phyloP scores from a whole-genome alignment of 2,797 vertebrate species.

The Schizothorax lantsangensis region DNA sequence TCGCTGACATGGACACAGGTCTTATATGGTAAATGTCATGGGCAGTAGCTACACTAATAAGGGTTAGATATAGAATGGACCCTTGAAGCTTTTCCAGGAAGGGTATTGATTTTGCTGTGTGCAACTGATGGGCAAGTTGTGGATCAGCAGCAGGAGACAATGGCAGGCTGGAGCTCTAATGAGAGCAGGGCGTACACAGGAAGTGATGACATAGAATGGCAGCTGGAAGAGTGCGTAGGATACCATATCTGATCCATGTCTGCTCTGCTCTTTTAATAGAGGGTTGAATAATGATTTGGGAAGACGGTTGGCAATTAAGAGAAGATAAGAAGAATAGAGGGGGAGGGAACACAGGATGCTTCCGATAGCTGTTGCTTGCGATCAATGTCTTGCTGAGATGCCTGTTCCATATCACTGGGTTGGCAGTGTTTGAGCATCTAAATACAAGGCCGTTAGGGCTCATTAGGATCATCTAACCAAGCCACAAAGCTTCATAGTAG shows the following conservation, averaged over 20 bases:
- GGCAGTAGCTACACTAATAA: slow-evolving; percentile 54
- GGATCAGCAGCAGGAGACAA: slow-evolving; percentile 48
- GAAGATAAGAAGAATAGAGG: slow-evolving; percentile 30
- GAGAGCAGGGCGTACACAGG: slow-evolving; percentile 56
- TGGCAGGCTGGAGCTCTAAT: slow-evolving; percentile 55
- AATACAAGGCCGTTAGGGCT: background rate
- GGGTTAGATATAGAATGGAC: slow-evolving; percentile 42
- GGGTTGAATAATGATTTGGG: slow-evolving; percentile 57
- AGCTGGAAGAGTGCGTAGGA: slow-evolving; percentile 38
- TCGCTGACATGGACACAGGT: slow-evolving; percentile 47
- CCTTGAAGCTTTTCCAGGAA: slow-evolving; percentile 48
- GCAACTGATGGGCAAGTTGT: slow-evolving; percentile 36
- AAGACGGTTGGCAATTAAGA: slow-evolving; percentile 38
- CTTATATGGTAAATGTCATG: slow-evolving; percentile 56
- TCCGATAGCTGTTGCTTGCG: slow-evolving; percentile 25
- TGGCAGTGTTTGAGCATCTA: background rate
- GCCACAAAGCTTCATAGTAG: background rate
- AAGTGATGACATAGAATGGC: slow-evolving; percentile 45
- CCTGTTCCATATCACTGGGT: slow-evolving; percentile 4
- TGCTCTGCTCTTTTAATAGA: slow-evolving; percentile 56
- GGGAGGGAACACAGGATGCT: slow-evolving; percentile 36
- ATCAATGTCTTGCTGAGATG: slow-evolving; percentile 28
- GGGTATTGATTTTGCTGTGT: slow-evolving; percentile 46
- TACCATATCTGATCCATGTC: slow-evolving; percentile 30
- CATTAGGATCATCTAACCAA: slow-evolving; percentile 8